phyloP scores from a whole-genome alignment of 2,888 invertebrate species.

The Notocelia uddmanniana region DNA sequence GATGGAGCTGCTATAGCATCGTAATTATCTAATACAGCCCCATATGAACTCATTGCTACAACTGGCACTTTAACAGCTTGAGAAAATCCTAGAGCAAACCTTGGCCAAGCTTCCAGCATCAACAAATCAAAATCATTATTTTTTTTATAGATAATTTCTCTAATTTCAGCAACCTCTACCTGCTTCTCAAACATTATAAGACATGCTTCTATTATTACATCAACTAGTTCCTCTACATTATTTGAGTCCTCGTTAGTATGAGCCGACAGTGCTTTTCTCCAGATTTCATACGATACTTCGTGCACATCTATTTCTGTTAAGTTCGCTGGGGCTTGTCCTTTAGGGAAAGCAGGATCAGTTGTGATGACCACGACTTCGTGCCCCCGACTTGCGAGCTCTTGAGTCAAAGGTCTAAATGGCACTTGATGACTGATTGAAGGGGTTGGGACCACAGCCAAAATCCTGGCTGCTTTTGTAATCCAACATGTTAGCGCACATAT shows the following conservation, averaged over 20 bases:
- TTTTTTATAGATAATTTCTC: slow-evolving; percentile 45
- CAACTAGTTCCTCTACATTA: too few species aligned
- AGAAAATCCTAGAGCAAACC: slow-evolving; percentile 46
- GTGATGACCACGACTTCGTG: slow-evolving; percentile 57
- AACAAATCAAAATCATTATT: slow-evolving; percentile 50
- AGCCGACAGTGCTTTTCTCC: slow-evolving; percentile 39
- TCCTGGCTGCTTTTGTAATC: not conserved
- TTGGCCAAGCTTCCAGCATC: slow-evolving; percentile 49
- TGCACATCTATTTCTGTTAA: slow-evolving; percentile 69
- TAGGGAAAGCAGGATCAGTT: slow-evolving; percentile 65
- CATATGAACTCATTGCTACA: slow-evolving; percentile 53
- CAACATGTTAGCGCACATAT: not conserved
- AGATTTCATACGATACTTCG: slow-evolving; percentile 53
- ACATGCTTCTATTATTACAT: not conserved
- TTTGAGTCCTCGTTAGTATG: too few species aligned
- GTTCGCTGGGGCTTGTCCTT: slow-evolving; percentile 60
- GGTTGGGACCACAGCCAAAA: not conserved
- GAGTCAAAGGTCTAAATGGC: not conserved
- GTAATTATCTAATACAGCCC: slow-evolving; percentile 44
- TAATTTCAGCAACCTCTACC: slow-evolving; percentile 41
- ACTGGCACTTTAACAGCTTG: slow-evolving; percentile 50
- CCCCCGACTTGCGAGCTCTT: slow-evolving; percentile 6
- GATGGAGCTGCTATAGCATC: slow-evolving; percentile 49
- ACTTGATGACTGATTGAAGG: slow-evolving; percentile 19
- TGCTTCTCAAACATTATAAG: slow-evolving; percentile 47